Conservation (phyloP, 2,797 vertebrate species). For the Myiothlypis chrysogaster region DNA sequence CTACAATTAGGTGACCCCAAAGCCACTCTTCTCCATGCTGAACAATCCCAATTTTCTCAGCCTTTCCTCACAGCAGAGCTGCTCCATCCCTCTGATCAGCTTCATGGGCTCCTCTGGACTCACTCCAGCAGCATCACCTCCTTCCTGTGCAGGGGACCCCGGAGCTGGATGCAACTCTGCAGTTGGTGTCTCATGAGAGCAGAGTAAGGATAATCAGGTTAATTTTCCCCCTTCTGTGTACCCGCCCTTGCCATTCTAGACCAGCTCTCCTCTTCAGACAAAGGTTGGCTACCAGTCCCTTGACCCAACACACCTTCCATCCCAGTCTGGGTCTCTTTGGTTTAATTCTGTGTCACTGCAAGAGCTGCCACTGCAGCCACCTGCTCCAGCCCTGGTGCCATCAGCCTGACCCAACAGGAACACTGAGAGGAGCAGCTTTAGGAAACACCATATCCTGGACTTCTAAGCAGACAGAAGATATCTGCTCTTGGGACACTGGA, state of each 20-base stretch:
- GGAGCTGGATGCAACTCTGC: background rate
- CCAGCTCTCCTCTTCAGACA: background rate
- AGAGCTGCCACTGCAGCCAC: background rate
- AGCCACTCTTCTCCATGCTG: background rate
- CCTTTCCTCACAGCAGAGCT: background rate
- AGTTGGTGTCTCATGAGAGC: background rate
- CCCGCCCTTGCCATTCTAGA: background rate
- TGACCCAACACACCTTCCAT: background rate
- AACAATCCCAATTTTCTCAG: background rate
- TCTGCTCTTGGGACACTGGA: background rate
- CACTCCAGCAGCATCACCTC: background rate
- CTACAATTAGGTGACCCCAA: background rate
- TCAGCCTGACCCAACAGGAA: background rate
- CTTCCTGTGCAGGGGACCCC: background rate
- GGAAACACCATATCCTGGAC: background rate
- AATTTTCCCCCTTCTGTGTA: background rate
- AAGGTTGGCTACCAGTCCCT: background rate
- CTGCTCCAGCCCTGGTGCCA: background rate
- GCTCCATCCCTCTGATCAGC: background rate
- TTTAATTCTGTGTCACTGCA: background rate
- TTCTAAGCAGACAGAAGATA: background rate
- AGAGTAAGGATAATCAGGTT: background rate
- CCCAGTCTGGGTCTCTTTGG: background rate
- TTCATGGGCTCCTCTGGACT: background rate
- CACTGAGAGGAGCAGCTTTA: background rate